Evolutionary conservation across 2,888 invertebrate genomes (phyloP).

Genomic region (Dasypolia templi): DNA sequence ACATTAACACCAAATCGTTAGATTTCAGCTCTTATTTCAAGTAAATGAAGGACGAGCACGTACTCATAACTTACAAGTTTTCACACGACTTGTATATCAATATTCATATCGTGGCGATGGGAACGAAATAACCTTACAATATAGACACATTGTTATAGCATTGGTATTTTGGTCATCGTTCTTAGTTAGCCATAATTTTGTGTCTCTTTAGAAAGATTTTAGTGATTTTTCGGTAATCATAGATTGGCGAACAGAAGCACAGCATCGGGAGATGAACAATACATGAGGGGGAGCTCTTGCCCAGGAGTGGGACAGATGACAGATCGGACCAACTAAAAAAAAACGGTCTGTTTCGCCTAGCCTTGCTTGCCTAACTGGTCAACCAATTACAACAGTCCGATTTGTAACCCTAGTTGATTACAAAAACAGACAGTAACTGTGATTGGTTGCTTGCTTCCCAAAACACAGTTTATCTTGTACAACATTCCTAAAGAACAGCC

Average conservation of each 20-base stretch:
- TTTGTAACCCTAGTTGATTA: background rate
- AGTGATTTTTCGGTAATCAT: background rate
- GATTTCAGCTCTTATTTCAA: conserved; percentile 10
- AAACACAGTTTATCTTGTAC: background rate
- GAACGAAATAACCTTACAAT: background rate
- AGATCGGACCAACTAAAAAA: no score
- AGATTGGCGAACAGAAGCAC: background rate
- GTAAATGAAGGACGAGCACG: background rate
- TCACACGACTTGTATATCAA: conserved; percentile 45
- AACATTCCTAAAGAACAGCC: background rate
- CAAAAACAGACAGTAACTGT: background rate
- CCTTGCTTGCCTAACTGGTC: background rate
- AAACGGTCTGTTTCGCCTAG: background rate
- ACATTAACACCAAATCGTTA: background rate
- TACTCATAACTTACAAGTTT: conserved; percentile 26
- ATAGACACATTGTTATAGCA: conserved; percentile 10
- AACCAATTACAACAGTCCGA: background rate
- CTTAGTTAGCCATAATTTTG: background rate
- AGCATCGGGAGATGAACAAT: background rate
- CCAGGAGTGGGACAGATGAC: background rate
- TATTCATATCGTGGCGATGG: conserved; percentile 29
- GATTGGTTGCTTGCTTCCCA: background rate
- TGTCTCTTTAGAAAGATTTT: background rate
- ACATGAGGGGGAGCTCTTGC: background rate
- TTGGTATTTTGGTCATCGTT: background rate